These are phyloP conservation scores for Xanthia icteritia DNA, from an alignment of 2,888 invertebrate genomes.

Conservation along the genomic window DNA sequence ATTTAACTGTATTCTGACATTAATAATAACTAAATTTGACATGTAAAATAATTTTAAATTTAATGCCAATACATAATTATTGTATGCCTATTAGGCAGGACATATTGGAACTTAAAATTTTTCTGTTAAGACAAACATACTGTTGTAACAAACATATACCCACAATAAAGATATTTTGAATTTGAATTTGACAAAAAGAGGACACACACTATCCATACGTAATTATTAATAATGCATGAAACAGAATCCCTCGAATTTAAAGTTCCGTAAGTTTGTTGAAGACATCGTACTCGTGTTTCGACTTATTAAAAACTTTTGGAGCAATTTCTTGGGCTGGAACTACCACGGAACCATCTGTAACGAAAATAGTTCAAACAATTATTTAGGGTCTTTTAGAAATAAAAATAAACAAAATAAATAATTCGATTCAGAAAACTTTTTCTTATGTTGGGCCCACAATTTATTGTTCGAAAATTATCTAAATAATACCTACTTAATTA, in stretches of 20 bases:
- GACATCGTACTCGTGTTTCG: slow-evolving; percentile 12
- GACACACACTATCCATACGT: neutral
- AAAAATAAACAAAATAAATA: neutral
- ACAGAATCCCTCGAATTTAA: neutral
- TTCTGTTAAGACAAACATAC: too few relatives aligned
- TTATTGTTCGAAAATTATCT: neutral
- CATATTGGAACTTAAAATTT: too few relatives aligned
- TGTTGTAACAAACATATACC: too few relatives aligned
- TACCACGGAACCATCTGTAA: slow-evolving; percentile 18
- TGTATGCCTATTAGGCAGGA: too few relatives aligned
- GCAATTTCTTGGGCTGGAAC: slow-evolving; percentile 38
- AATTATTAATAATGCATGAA: neutral
- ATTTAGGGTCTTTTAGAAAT: neutral
- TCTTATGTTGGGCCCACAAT: neutral
- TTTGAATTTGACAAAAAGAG: neutral
- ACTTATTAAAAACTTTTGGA: slow-evolving; percentile 6
- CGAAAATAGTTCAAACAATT: neutral
- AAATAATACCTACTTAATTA: neutral
- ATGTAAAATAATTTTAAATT: too few relatives aligned
- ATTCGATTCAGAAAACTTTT: neutral
- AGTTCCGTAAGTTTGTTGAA: slow-evolving; percentile 5
- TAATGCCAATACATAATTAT: too few relatives aligned
- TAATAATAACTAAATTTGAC: too few relatives aligned
- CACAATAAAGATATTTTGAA: too few relatives aligned
- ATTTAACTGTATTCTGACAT: too few relatives aligned